Evolutionary conservation across 2,888 invertebrate genomes (phyloP).

Genomic region (Coecobrya sp.): DNA sequence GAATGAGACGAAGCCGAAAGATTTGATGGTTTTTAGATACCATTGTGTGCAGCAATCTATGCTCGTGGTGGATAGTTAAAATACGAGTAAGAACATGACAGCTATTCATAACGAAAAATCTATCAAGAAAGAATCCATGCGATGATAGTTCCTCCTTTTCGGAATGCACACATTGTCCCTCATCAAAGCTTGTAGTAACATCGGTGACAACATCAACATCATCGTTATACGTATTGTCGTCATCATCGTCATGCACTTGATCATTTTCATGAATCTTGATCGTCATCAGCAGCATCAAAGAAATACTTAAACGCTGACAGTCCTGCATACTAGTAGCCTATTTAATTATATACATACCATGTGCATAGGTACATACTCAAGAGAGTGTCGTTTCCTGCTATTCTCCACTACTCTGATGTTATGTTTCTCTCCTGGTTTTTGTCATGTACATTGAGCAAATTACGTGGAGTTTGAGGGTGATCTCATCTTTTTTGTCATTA

Average conservation of each 20-base stretch:
- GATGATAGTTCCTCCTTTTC: conserved; percentile 2
- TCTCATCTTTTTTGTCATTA: conserved; percentile 35
- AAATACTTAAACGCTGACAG: not conserved
- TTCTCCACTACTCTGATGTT: not conserved
- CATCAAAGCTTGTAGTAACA: conserved; percentile 1
- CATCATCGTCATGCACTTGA: conserved; percentile 5
- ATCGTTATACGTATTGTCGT: not conserved
- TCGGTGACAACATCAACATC: not conserved
- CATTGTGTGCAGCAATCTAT: not conserved
- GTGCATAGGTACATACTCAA: not conserved
- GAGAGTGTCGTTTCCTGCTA: not conserved
- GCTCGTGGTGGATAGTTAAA: not conserved
- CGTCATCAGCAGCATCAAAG: not conserved
- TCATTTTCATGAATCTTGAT: conserved; percentile 1
- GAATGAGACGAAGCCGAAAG: conserved; percentile 3
- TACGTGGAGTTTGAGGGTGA: conserved; percentile 17
- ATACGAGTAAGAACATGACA: conserved; percentile 45
- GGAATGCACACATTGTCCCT: conserved; percentile 7
- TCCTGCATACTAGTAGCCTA: not conserved
- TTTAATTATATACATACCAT: not conserved
- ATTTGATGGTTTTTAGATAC: not conserved
- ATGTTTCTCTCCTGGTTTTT: not conserved
- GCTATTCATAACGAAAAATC: conserved; percentile 33
- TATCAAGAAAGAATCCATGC: not conserved
- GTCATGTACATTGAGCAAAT: not conserved